These are phyloP conservation scores for Anticlea derivata DNA, from an alignment of 2,888 invertebrate genomes.

Conservation along the genomic window DNA sequence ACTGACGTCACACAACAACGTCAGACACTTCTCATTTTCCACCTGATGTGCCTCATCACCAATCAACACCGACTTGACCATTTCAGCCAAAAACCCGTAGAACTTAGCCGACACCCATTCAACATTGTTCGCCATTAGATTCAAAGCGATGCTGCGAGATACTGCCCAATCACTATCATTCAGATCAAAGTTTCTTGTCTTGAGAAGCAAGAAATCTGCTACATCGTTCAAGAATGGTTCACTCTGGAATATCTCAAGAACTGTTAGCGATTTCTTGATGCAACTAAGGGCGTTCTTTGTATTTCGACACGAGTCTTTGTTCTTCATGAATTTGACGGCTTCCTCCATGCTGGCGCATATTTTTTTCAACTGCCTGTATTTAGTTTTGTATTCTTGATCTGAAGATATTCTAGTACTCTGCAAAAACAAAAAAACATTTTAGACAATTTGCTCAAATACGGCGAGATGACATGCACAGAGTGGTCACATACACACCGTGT, in stretches of 20 bases:
- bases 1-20: slow-evolving; percentile 81
- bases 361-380: slow-evolving; percentile 64
- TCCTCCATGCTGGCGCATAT: slow-evolving; percentile 65
- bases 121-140: slow-evolving; percentile 83
- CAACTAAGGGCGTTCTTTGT: slow-evolving; percentile 63
- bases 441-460: too few relatives aligned
- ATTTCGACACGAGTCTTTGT: slow-evolving; percentile 52
- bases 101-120: slow-evolving; percentile 79
- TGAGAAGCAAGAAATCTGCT: slow-evolving; percentile 61
- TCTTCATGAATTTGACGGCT: slow-evolving; percentile 65
- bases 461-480: too few relatives aligned
- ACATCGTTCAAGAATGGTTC: slow-evolving; percentile 77
- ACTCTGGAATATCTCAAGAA: slow-evolving; percentile 85
- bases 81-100: slow-evolving; percentile 80
- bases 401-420: slow-evolving; percentile 61
- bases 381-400: slow-evolving; percentile 70
- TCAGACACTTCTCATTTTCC: slow-evolving; percentile 75
- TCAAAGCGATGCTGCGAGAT: slow-evolving; percentile 72
- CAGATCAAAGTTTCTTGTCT: slow-evolving; percentile 59
- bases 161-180: slow-evolving; percentile 62
- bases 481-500: too few relatives aligned
- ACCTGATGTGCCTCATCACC: slow-evolving; percentile 68
- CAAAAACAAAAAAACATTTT: slow-evolving; percentile 36
- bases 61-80: slow-evolving; percentile 81
- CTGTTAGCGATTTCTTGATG: slow-evolving; percentile 80